Base-by-base conservation (phyloP, 2,797 vertebrate species). In the Toxotes lorentzi region DNA sequence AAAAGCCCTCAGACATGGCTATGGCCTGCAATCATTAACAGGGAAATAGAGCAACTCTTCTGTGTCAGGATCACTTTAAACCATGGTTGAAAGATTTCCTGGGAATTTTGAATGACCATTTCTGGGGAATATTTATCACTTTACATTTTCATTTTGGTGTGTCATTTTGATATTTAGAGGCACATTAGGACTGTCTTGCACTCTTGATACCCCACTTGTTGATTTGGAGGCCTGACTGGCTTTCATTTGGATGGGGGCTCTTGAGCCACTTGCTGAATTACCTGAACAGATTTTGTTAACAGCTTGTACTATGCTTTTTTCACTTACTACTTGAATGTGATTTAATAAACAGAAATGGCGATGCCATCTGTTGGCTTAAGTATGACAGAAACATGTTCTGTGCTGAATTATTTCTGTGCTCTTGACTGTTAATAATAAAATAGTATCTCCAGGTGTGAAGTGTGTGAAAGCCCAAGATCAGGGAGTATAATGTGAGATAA, bases 381-480 rank as follows among this genome's bases (percentile, higher is more conserved):
- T 43, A 40, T 1, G 24, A 13, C 32, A 48, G 24, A 73, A 67
- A 62, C 9, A 24, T 58, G 43, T 47, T 32, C 9, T 40, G 17
- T 21, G 48, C 38, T 69, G 47, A 19, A 34, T 23, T 5, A 21
- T 16, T 1, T 48, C 11, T 70, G 19, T 38, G 32, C 68, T 54
- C 48, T 72, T 27, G 45, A 51, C 34, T 73, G 34, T 73, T 23
- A 47, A 65, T 72, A 64, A 73, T 62, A 57, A 57, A 70, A 76
- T 58, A 72, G 30, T 60, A 75, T 73, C 71, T 82, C 14, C 73
- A 81, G 64, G 83, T 87, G 68, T 76, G 53, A 75, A 40, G 61
- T 41, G 48, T 62, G 23, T 45, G 32, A 66, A 62, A 65, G 56
- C 41, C 19, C 14, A 7, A 50, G n/a, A 54, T 72, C 32, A 51